Evolutionary conservation across 2,888 invertebrate genomes (phyloP), one percentile per base, ranked within the genome.

Genomic region (Chymomyza caudatula): DNA sequence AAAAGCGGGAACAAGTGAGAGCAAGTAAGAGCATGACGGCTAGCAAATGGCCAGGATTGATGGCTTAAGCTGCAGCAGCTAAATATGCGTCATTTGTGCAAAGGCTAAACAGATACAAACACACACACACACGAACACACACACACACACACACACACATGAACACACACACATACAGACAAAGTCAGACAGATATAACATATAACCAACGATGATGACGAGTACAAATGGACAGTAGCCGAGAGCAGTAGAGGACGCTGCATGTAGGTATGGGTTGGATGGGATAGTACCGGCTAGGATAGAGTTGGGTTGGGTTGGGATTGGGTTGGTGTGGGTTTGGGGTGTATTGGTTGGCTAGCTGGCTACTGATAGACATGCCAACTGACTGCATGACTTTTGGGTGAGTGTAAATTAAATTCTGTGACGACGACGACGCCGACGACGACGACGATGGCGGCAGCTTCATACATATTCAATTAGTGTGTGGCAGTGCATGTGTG

Each of bases 381-480:
- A 83, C 84, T 84, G 83, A 83, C 81, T 83, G 83, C 78, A 85
- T 85, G 86, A 83, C 82, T 83, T 83, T 83, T 83, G 82, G 82
- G 81, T 85, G 85, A 83, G 82, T 83, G 82, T 83, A 83, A 83
- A 83, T 83, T 85, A 83, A 83, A 83, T 83, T 82, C 83, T 81
- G 84, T 77, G 76, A 52, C 68, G 54, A 55, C 80, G 71, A 71
- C 73, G 76, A 80, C 20, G 49, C 19, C 72, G 68, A 63, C 67
- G 67, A 63, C 68, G 69, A 60, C 69, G 71, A 64, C 44, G 53
- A 19, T 62, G 42, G 47, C 43, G 17, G 25, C 43, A 37, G 86
- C 83, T 84, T 86, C 86, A 85, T 83, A 84, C 83, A 83, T 83
- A 83, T 85, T 85, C 86, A 83, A 85, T 83, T 85, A 83, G 86